Percentiles rank a stretch among this genome's conserved stretches.
phyloP scores from a whole-genome alignment of 2,113 vertebrate genomes.

The Bubo scandiacus region DNA sequence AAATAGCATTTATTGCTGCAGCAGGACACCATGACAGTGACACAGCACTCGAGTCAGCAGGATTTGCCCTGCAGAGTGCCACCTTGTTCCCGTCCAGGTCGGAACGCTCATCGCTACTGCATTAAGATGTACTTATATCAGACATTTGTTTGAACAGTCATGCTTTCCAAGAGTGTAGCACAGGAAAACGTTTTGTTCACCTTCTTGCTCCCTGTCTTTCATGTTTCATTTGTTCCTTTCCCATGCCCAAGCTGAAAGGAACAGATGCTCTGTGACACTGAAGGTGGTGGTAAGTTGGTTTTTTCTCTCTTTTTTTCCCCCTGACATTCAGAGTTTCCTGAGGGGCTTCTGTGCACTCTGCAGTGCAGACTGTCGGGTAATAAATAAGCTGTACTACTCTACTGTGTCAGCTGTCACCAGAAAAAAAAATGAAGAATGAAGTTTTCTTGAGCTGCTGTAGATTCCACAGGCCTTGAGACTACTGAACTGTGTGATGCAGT shows the following conservation, averaged over 20 bases:
- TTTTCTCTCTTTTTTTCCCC: accelerated
- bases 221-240: neutral
- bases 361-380: neutral
- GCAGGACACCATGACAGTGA: constrained; percentile 22
- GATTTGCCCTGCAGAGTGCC: constrained; percentile 15
- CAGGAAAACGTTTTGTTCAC: neutral
- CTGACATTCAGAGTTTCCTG: neutral
- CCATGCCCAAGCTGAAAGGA: neutral
- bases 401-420: neutral
- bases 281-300: neutral
- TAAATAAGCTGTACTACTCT: neutral
- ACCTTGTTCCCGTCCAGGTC: neutral
- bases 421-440: neutral
- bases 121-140: neutral
- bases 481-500: neutral
- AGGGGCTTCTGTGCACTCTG: neutral
- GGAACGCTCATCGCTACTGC: neutral
- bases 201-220: neutral
- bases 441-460: neutral
- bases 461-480: neutral
- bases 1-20: constrained; percentile 26
- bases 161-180: neutral
- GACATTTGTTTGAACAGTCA: neutral
- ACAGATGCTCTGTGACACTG: neutral
- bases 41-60: constrained; percentile 53